A percentile compares a stretch with the other conserved stretches of the same genome.
These are phyloP conservation scores for honey bee (Apis mellifera) DNA, from an alignment of 1,140 invertebrate species.

Conservation along the genomic window Amel_HAv3.1 CM009943.2:5340001-5340500, in stretches of 20 bases:
- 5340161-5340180: slow-evolving; percentile 67
- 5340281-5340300: slow-evolving; percentile 39
- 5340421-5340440: slow-evolving; percentile 31
- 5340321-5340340: slow-evolving; percentile 51
- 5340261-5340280: slow-evolving; percentile 39
- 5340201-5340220: slow-evolving; percentile 81
- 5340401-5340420: slow-evolving; percentile 44
- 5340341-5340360: slow-evolving; percentile 63
- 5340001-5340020: slow-evolving; percentile 3
- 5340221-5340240: slow-evolving; percentile 81
- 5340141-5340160: slow-evolving; percentile 68
- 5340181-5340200: slow-evolving; percentile 76
- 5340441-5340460: slow-evolving; percentile 43
- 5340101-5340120: slow-evolving; percentile 39
- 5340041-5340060: background rate
- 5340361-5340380: slow-evolving; percentile 67
- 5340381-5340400: slow-evolving; percentile 44
- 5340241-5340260: slow-evolving; percentile 55
- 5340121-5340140: slow-evolving; percentile 59
- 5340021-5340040: background rate
- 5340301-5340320: slow-evolving; percentile 34
- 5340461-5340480: slow-evolving; percentile 55
- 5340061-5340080: slow-evolving; percentile 21
- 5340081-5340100: slow-evolving; percentile 16
- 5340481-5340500: slow-evolving; percentile 60